Evolutionary conservation across 1,140 invertebrate genomes (phyloP).

Genomic region (Lucilia sericata): DNA sequence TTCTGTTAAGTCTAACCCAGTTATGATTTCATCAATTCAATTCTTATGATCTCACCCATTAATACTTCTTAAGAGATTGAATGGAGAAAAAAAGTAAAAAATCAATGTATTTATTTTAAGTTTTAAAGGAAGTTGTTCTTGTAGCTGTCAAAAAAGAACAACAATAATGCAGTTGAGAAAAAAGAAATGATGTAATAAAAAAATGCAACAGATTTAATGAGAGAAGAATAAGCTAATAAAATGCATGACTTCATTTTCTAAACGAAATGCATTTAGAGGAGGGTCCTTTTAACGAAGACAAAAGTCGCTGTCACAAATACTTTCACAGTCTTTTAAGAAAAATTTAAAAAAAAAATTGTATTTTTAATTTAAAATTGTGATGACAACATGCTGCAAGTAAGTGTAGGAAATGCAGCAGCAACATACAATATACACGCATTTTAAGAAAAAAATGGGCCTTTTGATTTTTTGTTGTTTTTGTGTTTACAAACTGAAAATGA

Average conservation of each 20-base stretch:
- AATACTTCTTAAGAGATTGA: too few relatives aligned
- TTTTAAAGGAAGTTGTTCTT: background rate
- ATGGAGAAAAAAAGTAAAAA: too few relatives aligned
- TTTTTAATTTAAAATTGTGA: background rate
- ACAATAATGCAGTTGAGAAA: background rate
- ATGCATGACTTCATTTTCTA: background rate
- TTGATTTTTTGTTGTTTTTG: too few relatives aligned
- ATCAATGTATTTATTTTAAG: background rate
- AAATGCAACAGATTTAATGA: background rate
- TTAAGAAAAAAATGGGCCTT: background rate
- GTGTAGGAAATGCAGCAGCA: background rate
- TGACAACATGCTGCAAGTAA: background rate
- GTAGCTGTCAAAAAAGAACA: constrained; percentile 1
- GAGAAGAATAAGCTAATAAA: background rate
- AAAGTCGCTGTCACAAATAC: background rate
- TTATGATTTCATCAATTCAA: constrained; percentile 5
- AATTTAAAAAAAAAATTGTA: background rate
- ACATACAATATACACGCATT: background rate
- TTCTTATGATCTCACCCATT: constrained; percentile 7
- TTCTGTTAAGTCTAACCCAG: background rate
- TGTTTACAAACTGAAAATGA: background rate
- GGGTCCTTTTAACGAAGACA: background rate
- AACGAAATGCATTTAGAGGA: too few relatives aligned
- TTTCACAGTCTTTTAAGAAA: too few relatives aligned
- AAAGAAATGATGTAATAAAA: constrained; percentile 8